A percentile compares a stretch with the other conserved stretches of the same genome.
Evolutionary conservation across 1,140 invertebrate genomes (phyloP).

Genomic region (Matsumurasca onukii): DNA sequence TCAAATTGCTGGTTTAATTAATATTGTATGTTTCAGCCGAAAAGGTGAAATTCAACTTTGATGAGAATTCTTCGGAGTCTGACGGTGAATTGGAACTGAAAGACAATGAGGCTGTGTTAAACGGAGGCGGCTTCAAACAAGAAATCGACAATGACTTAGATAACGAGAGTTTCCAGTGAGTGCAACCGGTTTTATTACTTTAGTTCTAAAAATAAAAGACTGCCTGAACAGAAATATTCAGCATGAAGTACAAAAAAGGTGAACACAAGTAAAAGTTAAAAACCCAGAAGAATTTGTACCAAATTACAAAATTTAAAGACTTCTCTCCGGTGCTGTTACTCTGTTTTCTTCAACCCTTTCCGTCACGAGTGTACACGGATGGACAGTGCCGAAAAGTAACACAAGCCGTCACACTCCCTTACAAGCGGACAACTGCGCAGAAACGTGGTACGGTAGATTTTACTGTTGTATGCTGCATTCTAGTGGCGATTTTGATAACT

Average conservation of each 20-base stretch:
- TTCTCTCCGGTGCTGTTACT: not conserved
- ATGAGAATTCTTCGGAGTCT: slow-evolving; percentile 9
- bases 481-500: too few relatives aligned
- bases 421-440: too few relatives aligned
- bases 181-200: not conserved
- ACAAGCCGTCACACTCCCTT: too few relatives aligned
- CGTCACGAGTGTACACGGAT: not conserved
- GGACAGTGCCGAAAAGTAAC: too few relatives aligned
- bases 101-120: slow-evolving; percentile 22
- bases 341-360: not conserved
- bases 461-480: too few relatives aligned
- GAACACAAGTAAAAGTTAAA: not conserved
- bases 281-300: not conserved
- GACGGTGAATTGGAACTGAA: slow-evolving; percentile 26
- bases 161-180: slow-evolving; percentile 23
- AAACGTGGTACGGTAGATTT: too few relatives aligned
- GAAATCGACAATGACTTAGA: slow-evolving; percentile 22
- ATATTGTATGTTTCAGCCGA: slow-evolving; percentile 28
- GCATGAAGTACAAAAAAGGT: not conserved
- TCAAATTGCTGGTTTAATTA: too few relatives aligned
- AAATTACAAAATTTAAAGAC: not conserved
- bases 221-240: not conserved
- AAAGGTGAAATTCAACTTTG: slow-evolving; percentile 23
- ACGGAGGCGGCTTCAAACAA: slow-evolving; percentile 14
- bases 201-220: not conserved